Evolutionary conservation across 2,113 vertebrate genomes (phyloP).

Genomic region (Cettia cetti): DNA sequence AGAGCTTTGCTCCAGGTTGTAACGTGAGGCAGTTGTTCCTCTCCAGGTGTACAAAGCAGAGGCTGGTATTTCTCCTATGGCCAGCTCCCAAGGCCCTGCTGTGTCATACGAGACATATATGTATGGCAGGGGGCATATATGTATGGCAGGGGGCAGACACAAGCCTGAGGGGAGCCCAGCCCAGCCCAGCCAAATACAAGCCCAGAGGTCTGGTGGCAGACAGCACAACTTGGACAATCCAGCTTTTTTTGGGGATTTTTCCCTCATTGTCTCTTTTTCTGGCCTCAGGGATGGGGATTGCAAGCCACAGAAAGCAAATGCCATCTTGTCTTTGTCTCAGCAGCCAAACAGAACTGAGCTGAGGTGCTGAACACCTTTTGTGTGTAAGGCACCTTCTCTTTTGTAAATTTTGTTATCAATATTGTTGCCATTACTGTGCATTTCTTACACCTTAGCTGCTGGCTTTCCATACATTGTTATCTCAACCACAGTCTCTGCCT

Average conservation of each 20-base stretch:
- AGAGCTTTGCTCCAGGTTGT: background rate
- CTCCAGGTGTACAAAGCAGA: background rate
- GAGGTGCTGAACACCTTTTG: background rate
- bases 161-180: accelerated
- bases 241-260: background rate
- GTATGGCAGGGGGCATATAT: accelerated
- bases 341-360: background rate
- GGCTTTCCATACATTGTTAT: accelerated
- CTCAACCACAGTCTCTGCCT: background rate
- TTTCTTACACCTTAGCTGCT: background rate
- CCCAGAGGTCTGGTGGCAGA: accelerated
- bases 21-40: accelerated
- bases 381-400: background rate
- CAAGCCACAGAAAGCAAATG: accelerated
- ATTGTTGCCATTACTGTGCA: background rate
- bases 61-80: background rate
- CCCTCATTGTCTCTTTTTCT: accelerated
- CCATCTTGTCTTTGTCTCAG: background rate
- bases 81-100: background rate
- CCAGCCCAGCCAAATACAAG: background rate
- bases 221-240: background rate
- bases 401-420: background rate
- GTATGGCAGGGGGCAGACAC: accelerated
- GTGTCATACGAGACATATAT: accelerated
- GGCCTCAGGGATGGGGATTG: accelerated